A percentile compares a stretch with the other conserved stretches of the same genome.
phyloP scores from a whole-genome alignment of 2,113 vertebrate species.

The Loxodonta africana region DNA sequence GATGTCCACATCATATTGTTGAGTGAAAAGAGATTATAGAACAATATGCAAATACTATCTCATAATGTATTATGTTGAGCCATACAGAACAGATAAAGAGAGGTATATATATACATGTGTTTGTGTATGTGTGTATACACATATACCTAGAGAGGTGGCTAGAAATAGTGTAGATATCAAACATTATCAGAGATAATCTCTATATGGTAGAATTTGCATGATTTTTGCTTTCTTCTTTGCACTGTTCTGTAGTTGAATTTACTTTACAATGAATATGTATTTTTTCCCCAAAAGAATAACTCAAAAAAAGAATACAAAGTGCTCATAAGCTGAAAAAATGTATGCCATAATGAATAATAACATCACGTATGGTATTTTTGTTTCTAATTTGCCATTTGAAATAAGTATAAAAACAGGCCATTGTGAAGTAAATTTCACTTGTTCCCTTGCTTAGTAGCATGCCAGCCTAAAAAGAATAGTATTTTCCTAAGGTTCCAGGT shows the following conservation, averaged over 20 bases:
- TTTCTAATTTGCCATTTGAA: not conserved
- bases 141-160: not conserved
- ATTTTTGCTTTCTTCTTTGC: not conserved
- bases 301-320: not conserved
- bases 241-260: not conserved
- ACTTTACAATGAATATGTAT: not conserved
- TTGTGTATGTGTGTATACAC: not conserved
- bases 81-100: not conserved
- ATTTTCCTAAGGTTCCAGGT: not conserved
- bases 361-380: not conserved
- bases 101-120: not conserved
- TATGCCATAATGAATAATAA: not conserved
- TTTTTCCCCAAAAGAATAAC: not conserved
- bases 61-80: too few species aligned
- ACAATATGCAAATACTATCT: too few species aligned
- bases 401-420: not conserved
- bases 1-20: not conserved
- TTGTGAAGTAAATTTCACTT: not conserved
- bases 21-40: too few species aligned
- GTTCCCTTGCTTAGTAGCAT: not conserved
- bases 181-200: not conserved
- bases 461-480: not conserved
- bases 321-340: not conserved
- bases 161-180: not conserved
- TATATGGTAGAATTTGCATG: not conserved